Percentiles rank a stretch among this genome's conserved stretches.
phyloP scores from a whole-genome alignment of 2,888 invertebrate genomes.

The Andrena bucephala region DNA sequence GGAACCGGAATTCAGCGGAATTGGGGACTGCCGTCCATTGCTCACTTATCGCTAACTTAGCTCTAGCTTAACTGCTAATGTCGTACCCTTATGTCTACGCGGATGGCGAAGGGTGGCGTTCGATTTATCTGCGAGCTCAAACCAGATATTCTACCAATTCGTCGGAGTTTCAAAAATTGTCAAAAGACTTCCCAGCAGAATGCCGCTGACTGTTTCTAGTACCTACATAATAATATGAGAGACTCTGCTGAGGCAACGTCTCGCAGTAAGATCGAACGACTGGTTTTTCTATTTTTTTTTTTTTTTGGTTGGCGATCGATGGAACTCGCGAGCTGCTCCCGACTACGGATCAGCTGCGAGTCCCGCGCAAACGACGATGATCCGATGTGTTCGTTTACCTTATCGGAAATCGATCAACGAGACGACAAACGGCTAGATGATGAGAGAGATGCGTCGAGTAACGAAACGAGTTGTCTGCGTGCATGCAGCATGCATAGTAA shows the following conservation, averaged over 20 bases:
- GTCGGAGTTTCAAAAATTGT: not conserved
- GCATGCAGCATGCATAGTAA: constrained; percentile 75
- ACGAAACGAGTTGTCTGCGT: constrained; percentile 64
- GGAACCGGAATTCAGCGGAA: constrained; percentile 64
- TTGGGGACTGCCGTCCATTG: constrained; percentile 74
- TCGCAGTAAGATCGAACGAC: constrained; percentile 30
- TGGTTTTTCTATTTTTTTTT: not conserved
- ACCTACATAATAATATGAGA: too few relatives aligned
- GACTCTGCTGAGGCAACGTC: too few relatives aligned
- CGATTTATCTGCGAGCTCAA: constrained; percentile 59
- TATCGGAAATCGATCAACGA: constrained; percentile 63
- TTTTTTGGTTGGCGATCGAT: not conserved
- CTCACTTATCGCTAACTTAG: constrained; percentile 79
- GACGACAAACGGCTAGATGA: constrained; percentile 64
- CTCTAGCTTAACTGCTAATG: constrained; percentile 71
- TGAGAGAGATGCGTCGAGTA: constrained; percentile 67
- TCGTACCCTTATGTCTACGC: constrained; percentile 65
- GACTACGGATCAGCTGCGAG: constrained; percentile 11
- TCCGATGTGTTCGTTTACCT: constrained; percentile 57
- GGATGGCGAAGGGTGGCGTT: constrained; percentile 66
- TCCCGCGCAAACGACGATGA: constrained; percentile 38
- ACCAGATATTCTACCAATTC: not conserved
- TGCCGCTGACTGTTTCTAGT: too few relatives aligned
- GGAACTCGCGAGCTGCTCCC: not conserved
- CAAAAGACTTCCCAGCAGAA: too few relatives aligned